phyloP scores from a whole-genome alignment of 1,140 invertebrate genomes.

The Streblospio benedicti region DNA sequence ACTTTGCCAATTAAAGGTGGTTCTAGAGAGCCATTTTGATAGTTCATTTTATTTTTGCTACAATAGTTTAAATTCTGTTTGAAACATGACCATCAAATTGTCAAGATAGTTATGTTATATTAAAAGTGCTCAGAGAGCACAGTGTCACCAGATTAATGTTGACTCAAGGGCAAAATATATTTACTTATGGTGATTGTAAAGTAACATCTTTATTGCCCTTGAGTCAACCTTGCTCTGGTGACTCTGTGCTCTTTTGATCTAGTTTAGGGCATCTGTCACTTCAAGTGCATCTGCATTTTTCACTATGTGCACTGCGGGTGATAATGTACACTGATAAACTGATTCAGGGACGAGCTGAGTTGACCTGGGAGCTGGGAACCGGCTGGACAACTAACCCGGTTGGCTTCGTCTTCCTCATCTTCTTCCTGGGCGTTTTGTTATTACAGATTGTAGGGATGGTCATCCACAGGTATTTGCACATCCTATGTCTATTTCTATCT shows the following conservation, averaged over 20 bases:
- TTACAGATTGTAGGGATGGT: constrained; percentile 45
- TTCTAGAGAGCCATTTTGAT: too few species aligned
- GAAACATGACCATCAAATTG: too few species aligned
- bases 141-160: too few species aligned
- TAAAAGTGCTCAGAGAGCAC: too few species aligned
- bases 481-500: too few species aligned
- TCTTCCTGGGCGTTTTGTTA: constrained; percentile 49
- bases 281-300: background rate
- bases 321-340: background rate
- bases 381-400: constrained; percentile 34
- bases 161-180: background rate
- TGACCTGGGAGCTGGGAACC: constrained; percentile 4
- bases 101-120: too few species aligned
- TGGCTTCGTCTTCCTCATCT: constrained; percentile 47
- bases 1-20: too few species aligned
- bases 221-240: too few species aligned
- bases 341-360: constrained; percentile 6
- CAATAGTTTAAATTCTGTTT: too few species aligned
- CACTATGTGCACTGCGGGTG: background rate
- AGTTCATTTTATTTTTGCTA: background rate
- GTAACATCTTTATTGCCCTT: too few species aligned
- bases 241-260: background rate
- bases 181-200: background rate
- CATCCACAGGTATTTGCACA: background rate
- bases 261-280: background rate